Evolutionary conservation across 2,888 invertebrate species (phyloP).

Genomic region (Yponomeuta sedellus): DNA sequence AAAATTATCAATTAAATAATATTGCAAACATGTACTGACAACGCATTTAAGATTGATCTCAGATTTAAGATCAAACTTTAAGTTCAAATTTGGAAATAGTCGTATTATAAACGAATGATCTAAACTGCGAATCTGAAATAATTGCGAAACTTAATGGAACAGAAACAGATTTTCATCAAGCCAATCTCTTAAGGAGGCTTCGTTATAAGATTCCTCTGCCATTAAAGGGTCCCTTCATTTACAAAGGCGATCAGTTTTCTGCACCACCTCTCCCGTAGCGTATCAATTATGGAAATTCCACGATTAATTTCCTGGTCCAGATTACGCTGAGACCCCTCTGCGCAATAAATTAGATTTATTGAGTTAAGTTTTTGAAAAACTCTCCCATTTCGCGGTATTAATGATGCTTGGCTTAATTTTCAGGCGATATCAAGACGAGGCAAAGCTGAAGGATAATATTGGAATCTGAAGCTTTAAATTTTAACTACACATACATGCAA

Average conservation of each 20-base stretch:
- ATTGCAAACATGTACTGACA: too few species aligned
- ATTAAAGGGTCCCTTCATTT: constrained; percentile 30
- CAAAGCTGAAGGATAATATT: not conserved
- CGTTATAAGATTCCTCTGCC: constrained; percentile 39
- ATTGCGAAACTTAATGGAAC: constrained; percentile 5
- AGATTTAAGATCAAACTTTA: too few species aligned
- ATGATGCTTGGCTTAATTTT: constrained; percentile 8
- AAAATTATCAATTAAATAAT: too few species aligned
- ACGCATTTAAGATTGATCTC: too few species aligned
- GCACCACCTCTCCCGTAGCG: constrained; percentile 61
- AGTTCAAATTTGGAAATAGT: too few species aligned
- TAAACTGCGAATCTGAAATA: not conserved
- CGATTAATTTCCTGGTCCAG: constrained; percentile 71
- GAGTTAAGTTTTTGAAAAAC: constrained; percentile 44
- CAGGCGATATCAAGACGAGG: not conserved
- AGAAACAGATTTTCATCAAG: constrained; percentile 6
- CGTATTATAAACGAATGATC: not conserved
- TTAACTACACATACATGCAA: too few species aligned
- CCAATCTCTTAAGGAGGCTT: constrained; percentile 27
- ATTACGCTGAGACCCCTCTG: constrained; percentile 60
- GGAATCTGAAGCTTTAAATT: too few species aligned
- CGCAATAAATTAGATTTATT: constrained; percentile 70
- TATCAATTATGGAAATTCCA: constrained; percentile 74
- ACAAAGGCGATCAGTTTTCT: constrained; percentile 64
- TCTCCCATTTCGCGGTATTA: constrained; percentile 2